Percentiles rank a stretch among this genome's conserved stretches.
These are phyloP conservation scores for Pilophorus perplexus DNA, from an alignment of 2,888 invertebrate species.

Conservation along the genomic window DNA sequence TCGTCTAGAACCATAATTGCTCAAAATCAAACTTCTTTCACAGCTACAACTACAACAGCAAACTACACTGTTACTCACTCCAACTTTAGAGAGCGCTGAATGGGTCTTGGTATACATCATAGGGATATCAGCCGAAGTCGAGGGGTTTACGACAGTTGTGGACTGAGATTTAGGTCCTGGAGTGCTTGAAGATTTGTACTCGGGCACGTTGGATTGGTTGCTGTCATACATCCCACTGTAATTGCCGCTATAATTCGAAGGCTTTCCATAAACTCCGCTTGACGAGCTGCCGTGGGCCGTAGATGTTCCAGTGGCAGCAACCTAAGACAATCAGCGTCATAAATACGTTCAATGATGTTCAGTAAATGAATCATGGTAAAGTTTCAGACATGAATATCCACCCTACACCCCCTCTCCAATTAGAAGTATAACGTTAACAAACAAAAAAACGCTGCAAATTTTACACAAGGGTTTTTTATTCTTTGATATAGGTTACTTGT, in stretches of 20 bases:
- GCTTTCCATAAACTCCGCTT: constrained; percentile 56
- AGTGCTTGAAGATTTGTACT: constrained; percentile 42
- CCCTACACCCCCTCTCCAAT: too few species aligned
- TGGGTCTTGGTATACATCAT: constrained; percentile 82
- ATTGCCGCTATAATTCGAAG: constrained; percentile 63
- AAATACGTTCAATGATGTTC: background rate
- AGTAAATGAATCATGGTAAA: background rate
- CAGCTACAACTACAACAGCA: too few species aligned
- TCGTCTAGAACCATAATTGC: too few species aligned
- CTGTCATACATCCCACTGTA: constrained; percentile 54
- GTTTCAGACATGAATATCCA: too few species aligned
- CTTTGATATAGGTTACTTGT: too few species aligned
- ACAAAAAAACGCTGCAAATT: too few species aligned
- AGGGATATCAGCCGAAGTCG: constrained; percentile 41
- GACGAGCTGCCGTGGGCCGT: constrained; percentile 61
- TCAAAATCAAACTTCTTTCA: too few species aligned
- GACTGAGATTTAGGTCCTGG: constrained; percentile 39
- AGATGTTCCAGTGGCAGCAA: constrained; percentile 71
- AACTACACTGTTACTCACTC: constrained; percentile 53
- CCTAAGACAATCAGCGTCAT: constrained; percentile 54
- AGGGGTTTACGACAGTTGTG: constrained; percentile 41
- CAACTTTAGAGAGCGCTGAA: constrained; percentile 84
- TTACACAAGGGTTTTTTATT: too few species aligned
- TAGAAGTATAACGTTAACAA: too few species aligned
- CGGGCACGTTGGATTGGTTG: constrained; percentile 34